Evolutionary conservation across 2,888 invertebrate genomes (phyloP).

Genomic region (Cosmia trapezina): DNA sequence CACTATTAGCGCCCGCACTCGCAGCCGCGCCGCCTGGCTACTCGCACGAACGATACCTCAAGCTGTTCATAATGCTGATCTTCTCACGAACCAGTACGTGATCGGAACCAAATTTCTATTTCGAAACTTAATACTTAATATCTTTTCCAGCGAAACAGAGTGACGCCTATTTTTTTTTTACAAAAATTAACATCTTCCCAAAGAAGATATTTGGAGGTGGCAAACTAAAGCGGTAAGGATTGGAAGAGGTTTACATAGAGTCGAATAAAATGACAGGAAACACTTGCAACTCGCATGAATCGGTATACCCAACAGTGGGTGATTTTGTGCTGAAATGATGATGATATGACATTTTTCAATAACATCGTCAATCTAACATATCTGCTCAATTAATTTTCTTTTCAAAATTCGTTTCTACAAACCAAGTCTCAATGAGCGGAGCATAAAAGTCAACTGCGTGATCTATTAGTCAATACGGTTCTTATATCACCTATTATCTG

Average conservation of each 20-base stretch:
- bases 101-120: conserved; percentile 58
- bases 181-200: background rate
- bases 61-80: conserved; percentile 53
- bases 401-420: background rate
- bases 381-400: background rate
- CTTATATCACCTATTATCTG: background rate
- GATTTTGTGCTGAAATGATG: background rate
- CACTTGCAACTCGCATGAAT: background rate
- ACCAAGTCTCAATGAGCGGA: background rate
- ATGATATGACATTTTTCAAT: background rate
- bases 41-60: conserved; percentile 53
- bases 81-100: conserved; percentile 53
- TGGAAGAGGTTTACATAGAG: background rate
- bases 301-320: background rate
- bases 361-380: background rate
- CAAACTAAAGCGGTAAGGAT: conserved; percentile 15
- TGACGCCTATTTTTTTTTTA: conserved; percentile 6
- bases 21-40: conserved; percentile 14
- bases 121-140: conserved; percentile 32
- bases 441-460: background rate
- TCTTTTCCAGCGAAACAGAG: conserved; percentile 6
- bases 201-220: conserved; percentile 26
- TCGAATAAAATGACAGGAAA: background rate
- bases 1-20: conserved; percentile 70
- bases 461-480: background rate